Conservation (phyloP, 2,888 invertebrate genomes). For the Resseliella maxima region DNA sequence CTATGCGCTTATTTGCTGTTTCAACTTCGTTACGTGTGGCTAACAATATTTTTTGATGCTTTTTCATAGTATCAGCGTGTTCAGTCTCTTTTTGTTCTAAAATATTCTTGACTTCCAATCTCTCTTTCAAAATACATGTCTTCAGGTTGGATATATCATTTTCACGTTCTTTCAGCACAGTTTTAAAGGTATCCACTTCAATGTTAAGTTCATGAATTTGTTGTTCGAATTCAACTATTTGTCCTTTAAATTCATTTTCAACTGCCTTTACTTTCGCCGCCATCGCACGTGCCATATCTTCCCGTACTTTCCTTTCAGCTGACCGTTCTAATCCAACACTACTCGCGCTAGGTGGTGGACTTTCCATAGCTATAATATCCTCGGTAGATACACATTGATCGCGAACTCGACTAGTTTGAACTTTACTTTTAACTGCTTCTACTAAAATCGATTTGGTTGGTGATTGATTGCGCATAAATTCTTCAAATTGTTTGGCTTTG, state of each 20-base stretch:
- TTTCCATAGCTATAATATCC: neutral
- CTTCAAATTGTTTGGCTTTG: slow-evolving; percentile 74
- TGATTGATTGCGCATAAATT: slow-evolving; percentile 44
- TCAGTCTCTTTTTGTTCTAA: slow-evolving; percentile 62
- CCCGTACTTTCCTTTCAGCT: slow-evolving; percentile 69
- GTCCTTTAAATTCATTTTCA: slow-evolving; percentile 68
- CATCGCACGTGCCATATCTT: slow-evolving; percentile 76
- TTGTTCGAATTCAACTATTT: slow-evolving; percentile 66
- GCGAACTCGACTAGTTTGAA: neutral
- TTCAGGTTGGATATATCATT: slow-evolving; percentile 66
- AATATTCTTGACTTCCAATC: slow-evolving; percentile 64
- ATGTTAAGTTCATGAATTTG: slow-evolving; percentile 62
- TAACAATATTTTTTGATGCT: slow-evolving; percentile 11
- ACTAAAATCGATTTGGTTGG: neutral
- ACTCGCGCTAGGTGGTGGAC: neutral
- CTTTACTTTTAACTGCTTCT: neutral
- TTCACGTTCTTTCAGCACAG: slow-evolving; percentile 63
- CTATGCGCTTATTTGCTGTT: slow-evolving; percentile 68
- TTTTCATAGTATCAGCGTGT: slow-evolving; percentile 57
- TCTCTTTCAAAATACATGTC: slow-evolving; percentile 66
- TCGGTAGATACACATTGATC: slow-evolving; percentile 65
- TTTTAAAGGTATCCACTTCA: slow-evolving; percentile 63
- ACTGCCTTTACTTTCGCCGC: slow-evolving; percentile 72
- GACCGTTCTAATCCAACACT: slow-evolving; percentile 60
- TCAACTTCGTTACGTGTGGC: slow-evolving; percentile 63